Percentiles rank a stretch among this genome's conserved stretches.
Evolutionary conservation across 2,113 vertebrate species (phyloP).

Genomic region (Elgaria multicarinata): DNA sequence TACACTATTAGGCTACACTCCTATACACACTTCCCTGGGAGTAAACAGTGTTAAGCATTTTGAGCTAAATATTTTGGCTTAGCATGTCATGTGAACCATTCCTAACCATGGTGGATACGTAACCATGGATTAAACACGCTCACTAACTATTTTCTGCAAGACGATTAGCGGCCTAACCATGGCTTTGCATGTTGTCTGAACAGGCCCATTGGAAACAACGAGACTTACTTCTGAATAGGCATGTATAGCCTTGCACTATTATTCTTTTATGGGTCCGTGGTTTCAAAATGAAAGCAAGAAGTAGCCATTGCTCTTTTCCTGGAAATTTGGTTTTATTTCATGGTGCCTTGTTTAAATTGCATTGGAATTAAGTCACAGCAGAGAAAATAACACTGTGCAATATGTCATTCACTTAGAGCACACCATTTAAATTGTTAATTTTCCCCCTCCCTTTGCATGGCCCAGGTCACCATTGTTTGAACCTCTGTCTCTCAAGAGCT

Average conservation of each 20-base stretch:
- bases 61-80: no score
- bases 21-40: no score
- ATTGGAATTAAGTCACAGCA: background rate
- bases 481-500: conserved; percentile 63
- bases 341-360: background rate
- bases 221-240: background rate
- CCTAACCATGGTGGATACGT: no score
- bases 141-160: no score
- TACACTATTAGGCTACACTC: no score
- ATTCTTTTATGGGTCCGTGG: background rate
- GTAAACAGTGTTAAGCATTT: no score
- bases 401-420: rapidly evolving
- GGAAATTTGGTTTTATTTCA: background rate
- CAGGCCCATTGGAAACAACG: background rate
- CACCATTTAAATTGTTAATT: conserved; percentile 3
- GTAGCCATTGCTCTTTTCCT: background rate
- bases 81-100: no score
- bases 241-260: background rate
- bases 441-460: conserved; percentile 47
- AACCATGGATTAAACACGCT: no score
- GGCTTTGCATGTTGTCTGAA: no score
- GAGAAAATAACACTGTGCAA: conserved; percentile 16
- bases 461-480: conserved; percentile 70
- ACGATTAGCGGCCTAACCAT: no score
- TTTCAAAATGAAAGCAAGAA: background rate